These are phyloP conservation scores for Antedon mediterranea DNA, from an alignment of 53 echinoderm and acorn worm species.

Conservation along the genomic window DNA sequence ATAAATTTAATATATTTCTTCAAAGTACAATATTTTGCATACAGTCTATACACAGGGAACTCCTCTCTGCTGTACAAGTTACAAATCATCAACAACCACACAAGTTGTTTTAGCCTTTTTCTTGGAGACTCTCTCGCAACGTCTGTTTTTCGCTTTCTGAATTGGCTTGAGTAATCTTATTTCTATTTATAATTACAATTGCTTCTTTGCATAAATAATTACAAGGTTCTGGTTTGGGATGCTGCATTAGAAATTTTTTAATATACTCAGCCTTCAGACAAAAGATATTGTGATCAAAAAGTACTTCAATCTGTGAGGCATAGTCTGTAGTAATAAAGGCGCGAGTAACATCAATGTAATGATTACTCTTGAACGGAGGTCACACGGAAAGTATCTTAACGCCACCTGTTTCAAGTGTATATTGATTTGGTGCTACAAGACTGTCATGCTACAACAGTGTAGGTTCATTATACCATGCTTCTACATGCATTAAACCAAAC, in stretches of 20 bases:
- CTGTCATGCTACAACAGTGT: no score
- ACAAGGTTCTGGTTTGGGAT: slow-evolving; percentile 47
- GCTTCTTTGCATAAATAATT: slow-evolving; percentile 58
- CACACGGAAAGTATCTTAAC: slow-evolving; percentile 53
- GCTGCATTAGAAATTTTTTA: slow-evolving; percentile 69
- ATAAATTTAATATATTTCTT: no score
- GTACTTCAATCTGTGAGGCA: slow-evolving; percentile 33
- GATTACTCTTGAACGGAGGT: slow-evolving; percentile 43
- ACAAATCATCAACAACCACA: no score
- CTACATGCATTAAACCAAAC: no score
- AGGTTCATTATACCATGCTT: no score
- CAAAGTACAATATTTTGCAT: no score
- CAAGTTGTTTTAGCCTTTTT: background rate
- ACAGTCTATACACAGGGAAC: no score
- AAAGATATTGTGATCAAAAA: slow-evolving; percentile 48
- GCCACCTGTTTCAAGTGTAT: slow-evolving; percentile 71
- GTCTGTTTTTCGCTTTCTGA: background rate
- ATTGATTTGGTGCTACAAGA: no score
- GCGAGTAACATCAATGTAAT: slow-evolving; percentile 46
- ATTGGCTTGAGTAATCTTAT: no score
- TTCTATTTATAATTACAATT: slow-evolving; percentile 52
- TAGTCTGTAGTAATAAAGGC: slow-evolving; percentile 66
- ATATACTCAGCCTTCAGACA: slow-evolving; percentile 95
- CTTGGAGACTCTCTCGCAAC: background rate
- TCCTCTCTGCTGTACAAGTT: no score